Evolutionary conservation across 92 coral and sea anemone species (phyloP), one percentile per base, ranked within the genome.

Genomic region (Siderastrea radians): DNA sequence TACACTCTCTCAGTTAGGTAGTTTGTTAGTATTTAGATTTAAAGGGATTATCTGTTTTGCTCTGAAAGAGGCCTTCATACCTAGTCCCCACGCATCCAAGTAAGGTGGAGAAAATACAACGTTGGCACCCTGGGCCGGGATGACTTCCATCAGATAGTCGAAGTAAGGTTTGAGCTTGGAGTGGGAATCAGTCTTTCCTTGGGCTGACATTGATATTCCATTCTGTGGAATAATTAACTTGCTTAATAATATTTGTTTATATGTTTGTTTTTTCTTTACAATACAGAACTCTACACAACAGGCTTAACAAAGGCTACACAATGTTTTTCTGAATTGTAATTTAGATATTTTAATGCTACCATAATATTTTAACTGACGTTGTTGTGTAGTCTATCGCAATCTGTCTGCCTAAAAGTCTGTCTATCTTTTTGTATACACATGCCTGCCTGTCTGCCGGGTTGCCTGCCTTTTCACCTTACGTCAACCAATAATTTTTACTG

Each of bases 51-150:
- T 26, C 38, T 26, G 38, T 26, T 26, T 26, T 26, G 38, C 38
- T 26, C 38, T 26, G 38, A 26, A 26, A 26, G 0, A 16, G 10
- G 3, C 6, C 0, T 75, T 26, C 87, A 26, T 74, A 96, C 98
- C 98, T 43, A 96, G 74, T 52, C 98, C 98, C 91, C 92, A 92
- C 17, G 94, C 92, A 81, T 94, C 98, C 50, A 88, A 50, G 68
- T 96, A 96, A 2, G 98, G 98, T 46, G 87, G 90, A 10, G 97
- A 94, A 53, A 95, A 72, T 12, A 88, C 58, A 1, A 78, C 92
- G 7, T 74, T 72, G 26, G 66, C 74, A 10, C 59, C 61, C 10
- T 58, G 47, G 11, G 85, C 76, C 7, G 71, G 75, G 16, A 77
- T 89, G 38, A 87, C 82, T 65, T 68, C 49, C 60, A 80, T 80